Evolutionary conservation across 1,140 invertebrate genomes (phyloP).

Genomic region (Macrobrachium rosenbergii): DNA sequence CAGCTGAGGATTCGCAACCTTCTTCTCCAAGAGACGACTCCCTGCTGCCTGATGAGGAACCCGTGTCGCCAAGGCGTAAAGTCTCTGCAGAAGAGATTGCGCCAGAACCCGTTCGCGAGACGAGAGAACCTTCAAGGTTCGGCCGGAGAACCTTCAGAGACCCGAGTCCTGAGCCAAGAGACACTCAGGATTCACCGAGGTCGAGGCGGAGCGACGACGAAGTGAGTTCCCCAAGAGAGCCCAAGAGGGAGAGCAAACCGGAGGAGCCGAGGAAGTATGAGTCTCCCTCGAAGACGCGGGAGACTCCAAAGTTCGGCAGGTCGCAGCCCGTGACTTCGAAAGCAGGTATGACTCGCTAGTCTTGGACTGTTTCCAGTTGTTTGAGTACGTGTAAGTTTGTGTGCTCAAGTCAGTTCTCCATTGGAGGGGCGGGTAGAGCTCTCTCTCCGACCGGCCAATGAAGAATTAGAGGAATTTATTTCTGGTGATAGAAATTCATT

Average conservation of each 20-base stretch:
- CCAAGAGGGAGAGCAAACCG: not conserved
- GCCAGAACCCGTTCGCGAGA: not conserved
- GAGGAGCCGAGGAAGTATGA: constrained; percentile 29
- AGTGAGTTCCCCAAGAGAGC: not conserved
- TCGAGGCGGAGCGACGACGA: no score
- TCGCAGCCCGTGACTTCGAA: not conserved
- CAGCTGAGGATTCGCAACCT: not conserved
- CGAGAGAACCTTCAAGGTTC: no score
- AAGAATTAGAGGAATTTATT: no score
- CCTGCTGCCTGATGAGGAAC: not conserved
- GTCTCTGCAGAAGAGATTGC: not conserved
- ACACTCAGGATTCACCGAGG: no score
- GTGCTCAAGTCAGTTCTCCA: no score
- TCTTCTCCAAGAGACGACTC: not conserved
- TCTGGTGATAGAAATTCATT: no score
- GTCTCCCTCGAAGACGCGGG: not conserved
- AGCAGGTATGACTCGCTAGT: not conserved
- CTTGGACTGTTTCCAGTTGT: not conserved
- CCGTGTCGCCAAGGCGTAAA: no score
- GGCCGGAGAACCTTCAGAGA: not conserved
- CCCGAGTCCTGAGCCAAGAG: not conserved
- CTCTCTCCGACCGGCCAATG: no score
- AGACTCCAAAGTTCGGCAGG: not conserved
- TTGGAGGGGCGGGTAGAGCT: no score
- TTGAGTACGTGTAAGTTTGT: no score